These are phyloP conservation scores for Hyaena hyaena DNA, from an alignment of 2,113 vertebrate genomes.

Conservation along the genomic window DNA sequence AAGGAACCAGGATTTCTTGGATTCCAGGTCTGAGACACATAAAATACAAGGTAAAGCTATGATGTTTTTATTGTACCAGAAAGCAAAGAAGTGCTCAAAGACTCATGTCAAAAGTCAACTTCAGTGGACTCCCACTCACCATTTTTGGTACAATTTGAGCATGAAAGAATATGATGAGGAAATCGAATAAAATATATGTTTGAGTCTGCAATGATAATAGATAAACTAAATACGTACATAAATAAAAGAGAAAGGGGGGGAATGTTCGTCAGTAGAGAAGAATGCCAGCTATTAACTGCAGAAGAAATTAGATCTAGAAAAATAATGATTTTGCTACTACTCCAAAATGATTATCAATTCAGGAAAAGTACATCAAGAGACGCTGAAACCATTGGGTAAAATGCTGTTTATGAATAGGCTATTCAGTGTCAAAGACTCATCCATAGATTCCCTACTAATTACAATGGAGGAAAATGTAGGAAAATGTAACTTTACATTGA, in stretches of 20 bases:
- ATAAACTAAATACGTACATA: neutral
- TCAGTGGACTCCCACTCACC: neutral
- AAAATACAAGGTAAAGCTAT: neutral
- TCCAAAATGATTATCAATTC: neutral
- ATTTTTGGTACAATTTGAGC: neutral
- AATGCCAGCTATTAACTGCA: neutral
- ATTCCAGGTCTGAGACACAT: neutral
- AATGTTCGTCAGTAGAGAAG: neutral
- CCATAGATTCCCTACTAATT: neutral
- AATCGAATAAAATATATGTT: neutral
- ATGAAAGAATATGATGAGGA: neutral
- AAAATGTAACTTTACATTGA: neutral
- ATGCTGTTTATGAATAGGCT: neutral
- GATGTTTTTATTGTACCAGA: neutral
- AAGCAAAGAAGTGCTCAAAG: neutral
- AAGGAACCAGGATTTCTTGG: neutral
- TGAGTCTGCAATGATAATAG: neutral
- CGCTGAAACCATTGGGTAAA: neutral
- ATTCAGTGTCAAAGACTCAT: neutral
- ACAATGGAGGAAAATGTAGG: neutral
- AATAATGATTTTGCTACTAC: neutral
- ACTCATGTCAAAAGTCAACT: neutral
- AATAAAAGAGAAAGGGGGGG: neutral
- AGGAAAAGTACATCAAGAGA: neutral
- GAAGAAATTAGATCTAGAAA: slow-evolving; percentile 32